Base-by-base conservation (phyloP, 2,888 invertebrate species). In the Catocala nupta region DNA sequence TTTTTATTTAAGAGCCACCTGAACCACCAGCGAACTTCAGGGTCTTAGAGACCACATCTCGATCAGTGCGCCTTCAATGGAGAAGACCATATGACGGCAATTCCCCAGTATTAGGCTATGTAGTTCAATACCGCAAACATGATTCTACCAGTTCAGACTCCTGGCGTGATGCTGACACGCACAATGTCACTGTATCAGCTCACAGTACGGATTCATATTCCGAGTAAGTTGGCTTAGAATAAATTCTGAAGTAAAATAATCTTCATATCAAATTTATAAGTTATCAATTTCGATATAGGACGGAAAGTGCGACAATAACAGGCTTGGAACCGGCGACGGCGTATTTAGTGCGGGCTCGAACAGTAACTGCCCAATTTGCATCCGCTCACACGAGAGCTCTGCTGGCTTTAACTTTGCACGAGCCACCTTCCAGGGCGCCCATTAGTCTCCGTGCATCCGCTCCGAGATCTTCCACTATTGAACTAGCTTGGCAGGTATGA, bases 51-150 rank as follows among this genome's bases (percentile, higher is more conserved):
- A 95, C 96, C 33, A 95, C 95, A 0, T 96, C 96, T 2, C 91
- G 96, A 63, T 95, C 96, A 25, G 95, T 96, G 44, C 87, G 90
- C 2, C 79, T 94, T 7, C 92, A 96, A 55, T 97, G 97, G 97
- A 95, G 96, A 55, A 93, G 96, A 64, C 96, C 97, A 0, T 97
- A 96, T 81, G 97, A 97, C 77, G 97, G 97, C 4, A 97, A 97
- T 86, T 97, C 97, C 45, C 97, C 97, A 0, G 96, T 97, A 25
- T 91, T 96, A 49, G 96, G 97, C 68, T 97, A 97, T 86, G 93
- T 97, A 64, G 96, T 97, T 50, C 97, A 97, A 81, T 97, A 97
- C 82, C 94, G 96, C 48, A 94, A 94, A 75, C 95, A 95, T 70
- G 92, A 95, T 50, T 95, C 95, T 9, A 88, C 90, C 0, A 91